Conservation (phyloP, 2,113 vertebrate species). For the Corythornis madagascariensis region DNA sequence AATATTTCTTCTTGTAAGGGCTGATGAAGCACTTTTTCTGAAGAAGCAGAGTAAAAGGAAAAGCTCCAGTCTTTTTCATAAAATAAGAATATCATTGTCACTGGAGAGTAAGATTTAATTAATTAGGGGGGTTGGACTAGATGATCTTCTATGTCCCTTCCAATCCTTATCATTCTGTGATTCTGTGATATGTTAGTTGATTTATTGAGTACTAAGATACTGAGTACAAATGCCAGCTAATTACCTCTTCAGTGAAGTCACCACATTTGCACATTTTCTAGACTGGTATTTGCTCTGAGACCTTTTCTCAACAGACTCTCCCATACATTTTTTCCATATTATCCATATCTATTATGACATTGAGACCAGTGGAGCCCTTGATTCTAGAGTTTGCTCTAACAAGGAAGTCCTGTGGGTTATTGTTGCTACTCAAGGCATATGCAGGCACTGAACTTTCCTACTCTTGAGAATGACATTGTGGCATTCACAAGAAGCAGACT, state of each 20-base stretch:
- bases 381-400: neutral
- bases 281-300: neutral
- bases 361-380: neutral
- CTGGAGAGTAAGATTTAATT: neutral
- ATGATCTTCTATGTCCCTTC: too few relatives aligned
- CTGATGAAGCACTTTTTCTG: neutral
- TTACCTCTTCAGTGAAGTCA: neutral
- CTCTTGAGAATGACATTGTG: neutral
- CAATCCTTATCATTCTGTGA: neutral
- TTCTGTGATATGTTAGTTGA: neutral
- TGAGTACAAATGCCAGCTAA: neutral
- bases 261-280: constrained; percentile 12
- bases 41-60: neutral
- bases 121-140: neutral
- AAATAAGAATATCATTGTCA: neutral
- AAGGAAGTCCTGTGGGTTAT: neutral
- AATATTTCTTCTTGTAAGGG: neutral
- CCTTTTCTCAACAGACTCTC: neutral
- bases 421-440: neutral
- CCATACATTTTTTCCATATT: neutral
- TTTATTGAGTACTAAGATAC: neutral
- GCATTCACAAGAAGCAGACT: neutral
- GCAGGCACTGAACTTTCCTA: neutral
- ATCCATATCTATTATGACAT: neutral
- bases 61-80: neutral